A percentile compares a stretch with the other conserved stretches of the same genome.
Evolutionary conservation across 1,140 invertebrate species (phyloP).

Genomic region (Caenorhabditis brenneri): DNA sequence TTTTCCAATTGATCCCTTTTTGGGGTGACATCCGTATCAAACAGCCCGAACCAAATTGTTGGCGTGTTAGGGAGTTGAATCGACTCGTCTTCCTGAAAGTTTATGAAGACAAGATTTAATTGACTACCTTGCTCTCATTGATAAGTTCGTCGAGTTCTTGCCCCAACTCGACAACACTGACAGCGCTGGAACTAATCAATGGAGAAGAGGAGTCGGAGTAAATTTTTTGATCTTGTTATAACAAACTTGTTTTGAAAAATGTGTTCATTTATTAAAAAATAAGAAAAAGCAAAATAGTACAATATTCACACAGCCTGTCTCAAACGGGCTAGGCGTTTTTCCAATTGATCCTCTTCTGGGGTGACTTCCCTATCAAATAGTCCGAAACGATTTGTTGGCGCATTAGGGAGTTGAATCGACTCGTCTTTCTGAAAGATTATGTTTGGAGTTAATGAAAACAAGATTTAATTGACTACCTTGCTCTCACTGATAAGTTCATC

Average conservation of each 20-base stretch:
- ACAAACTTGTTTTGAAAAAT: no score
- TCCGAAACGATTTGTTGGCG: slow-evolving; percentile 50
- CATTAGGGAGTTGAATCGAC: slow-evolving; percentile 6
- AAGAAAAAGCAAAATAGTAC: not conserved
- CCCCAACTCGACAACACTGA: slow-evolving; percentile 55
- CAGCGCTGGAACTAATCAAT: not conserved
- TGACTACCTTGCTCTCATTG: slow-evolving; percentile 27
- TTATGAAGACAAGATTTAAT: not conserved
- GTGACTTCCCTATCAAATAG: slow-evolving; percentile 57
- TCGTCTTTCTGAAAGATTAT: not conserved
- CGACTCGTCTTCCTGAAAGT: not conserved
- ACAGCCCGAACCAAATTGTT: slow-evolving; percentile 52
- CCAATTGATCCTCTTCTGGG: slow-evolving; percentile 46
- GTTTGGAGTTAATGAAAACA: no score
- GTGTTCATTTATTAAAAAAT: not conserved
- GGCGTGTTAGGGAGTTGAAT: slow-evolving; percentile 11
- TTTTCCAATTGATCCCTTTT: slow-evolving; percentile 21
- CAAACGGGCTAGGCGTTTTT: not conserved
- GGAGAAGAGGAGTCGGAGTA: no score
- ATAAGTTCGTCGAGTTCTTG: slow-evolving; percentile 60
- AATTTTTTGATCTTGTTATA: no score
- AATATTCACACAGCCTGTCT: not conserved
- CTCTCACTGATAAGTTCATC: slow-evolving; percentile 57
- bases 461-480: not conserved
- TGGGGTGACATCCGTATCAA: slow-evolving; percentile 57